phyloP scores from a whole-genome alignment of 2,888 invertebrate genomes.

The Pterobdella sp. region DNA sequence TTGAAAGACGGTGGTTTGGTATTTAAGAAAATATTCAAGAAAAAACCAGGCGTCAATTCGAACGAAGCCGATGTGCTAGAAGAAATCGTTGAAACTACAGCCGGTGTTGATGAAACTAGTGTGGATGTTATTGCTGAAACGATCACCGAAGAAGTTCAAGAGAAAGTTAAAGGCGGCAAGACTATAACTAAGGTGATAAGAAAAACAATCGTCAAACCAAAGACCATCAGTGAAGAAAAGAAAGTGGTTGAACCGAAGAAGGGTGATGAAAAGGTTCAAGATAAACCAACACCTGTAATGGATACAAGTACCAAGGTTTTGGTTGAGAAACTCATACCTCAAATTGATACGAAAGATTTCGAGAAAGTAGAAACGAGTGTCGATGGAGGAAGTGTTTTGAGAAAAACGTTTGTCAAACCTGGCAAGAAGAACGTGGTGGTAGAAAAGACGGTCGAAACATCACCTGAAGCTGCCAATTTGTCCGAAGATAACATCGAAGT shows the following conservation, averaged over 20 bases:
- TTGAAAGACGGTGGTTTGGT: conserved; percentile 10
- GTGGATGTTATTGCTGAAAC: conserved; percentile 5
- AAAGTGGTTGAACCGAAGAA: background rate
- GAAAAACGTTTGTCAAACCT: background rate
- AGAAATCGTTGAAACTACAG: conserved; percentile 14
- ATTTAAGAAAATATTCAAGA: conserved; percentile 14
- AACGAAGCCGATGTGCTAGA: conserved; percentile 17
- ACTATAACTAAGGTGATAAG: background rate
- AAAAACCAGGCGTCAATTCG: background rate
- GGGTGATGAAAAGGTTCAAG: background rate
- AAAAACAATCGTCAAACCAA: conserved; percentile 17
- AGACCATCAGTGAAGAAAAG: background rate
- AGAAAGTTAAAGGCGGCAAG: conserved; percentile 13
- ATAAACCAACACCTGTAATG: background rate
- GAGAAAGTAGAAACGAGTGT: background rate
- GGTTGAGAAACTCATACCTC: background rate
- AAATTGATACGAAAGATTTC: background rate
- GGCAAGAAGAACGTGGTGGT: conserved; percentile 9
- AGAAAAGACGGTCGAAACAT: background rate
- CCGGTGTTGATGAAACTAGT: conserved; percentile 17
- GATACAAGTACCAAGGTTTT: background rate
- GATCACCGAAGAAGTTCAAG: background rate
- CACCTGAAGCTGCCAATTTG: conserved; percentile 10
- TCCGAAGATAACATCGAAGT: conserved; percentile 5
- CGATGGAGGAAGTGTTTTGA: conserved; percentile 6